Evolutionary conservation across 1,140 invertebrate genomes (phyloP).

Genomic region (Drosophila lacteicornis): DNA sequence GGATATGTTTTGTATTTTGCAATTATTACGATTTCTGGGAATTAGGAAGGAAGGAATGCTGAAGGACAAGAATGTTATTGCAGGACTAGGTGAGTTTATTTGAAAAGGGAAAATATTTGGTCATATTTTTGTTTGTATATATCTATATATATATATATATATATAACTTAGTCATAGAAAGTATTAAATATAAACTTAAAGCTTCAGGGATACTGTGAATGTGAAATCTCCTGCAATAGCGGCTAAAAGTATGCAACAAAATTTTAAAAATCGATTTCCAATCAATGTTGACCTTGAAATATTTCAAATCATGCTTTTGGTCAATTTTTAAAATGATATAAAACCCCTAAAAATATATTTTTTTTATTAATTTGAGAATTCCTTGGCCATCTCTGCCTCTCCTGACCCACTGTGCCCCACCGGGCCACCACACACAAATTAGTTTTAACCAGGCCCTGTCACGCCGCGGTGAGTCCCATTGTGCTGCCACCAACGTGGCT

Average conservation of each 20-base stretch:
- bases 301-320: not conserved
- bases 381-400: not conserved
- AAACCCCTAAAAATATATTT: not conserved
- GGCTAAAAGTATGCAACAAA: not conserved
- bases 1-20: not conserved
- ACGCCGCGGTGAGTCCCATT: slow-evolving; percentile 73
- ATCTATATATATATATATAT: no score
- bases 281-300: not conserved
- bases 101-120: not conserved
- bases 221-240: no score
- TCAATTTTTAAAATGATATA: fast-evolving
- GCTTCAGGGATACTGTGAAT: no score
- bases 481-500: slow-evolving; percentile 48
- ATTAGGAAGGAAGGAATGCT: not conserved
- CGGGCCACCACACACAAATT: slow-evolving; percentile 72
- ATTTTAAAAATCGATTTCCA: not conserved
- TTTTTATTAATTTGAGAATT: not conserved
- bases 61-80: no score
- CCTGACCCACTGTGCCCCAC: slow-evolving; percentile 29
- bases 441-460: slow-evolving; percentile 81
- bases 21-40: not conserved
- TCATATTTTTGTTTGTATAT: no score
- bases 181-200: no score
- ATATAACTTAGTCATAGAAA: no score
- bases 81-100: not conserved